These are phyloP conservation scores for Chauna torquata DNA, from an alignment of 2,113 vertebrate species.

Conservation along the genomic window DNA sequence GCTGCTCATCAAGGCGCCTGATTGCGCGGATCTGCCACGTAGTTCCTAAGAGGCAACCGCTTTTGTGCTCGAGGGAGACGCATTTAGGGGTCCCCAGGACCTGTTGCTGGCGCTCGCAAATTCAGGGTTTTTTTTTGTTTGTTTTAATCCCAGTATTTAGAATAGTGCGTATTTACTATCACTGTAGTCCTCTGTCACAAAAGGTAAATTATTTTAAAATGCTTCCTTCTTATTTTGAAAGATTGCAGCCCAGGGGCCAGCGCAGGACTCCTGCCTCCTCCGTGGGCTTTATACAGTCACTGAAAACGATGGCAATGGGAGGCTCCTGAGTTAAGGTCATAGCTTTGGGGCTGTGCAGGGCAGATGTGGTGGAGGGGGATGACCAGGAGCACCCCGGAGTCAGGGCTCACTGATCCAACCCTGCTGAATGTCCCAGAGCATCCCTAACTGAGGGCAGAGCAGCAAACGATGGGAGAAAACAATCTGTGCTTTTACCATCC, in stretches of 20 bases:
- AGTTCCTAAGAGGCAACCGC: not conserved
- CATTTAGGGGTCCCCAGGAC: rapidly evolving
- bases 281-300: not conserved
- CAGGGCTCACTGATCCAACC: not conserved
- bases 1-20: not conserved
- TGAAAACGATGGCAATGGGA: not conserved
- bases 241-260: not conserved
- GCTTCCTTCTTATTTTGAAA: not conserved
- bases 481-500: not conserved
- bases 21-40: rapidly evolving
- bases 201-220: not conserved
- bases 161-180: not conserved
- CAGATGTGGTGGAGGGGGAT: not conserved
- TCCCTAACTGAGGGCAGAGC: not conserved
- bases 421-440: not conserved
- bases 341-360: not conserved
- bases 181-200: not conserved
- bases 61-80: not conserved
- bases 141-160: not conserved
- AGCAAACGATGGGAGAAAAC: not conserved
- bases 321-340: not conserved
- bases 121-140: not conserved
- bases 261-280: not conserved
- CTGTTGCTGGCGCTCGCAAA: not conserved
- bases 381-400: not conserved